A percentile compares a stretch with the other conserved stretches of the same genome.
Evolutionary conservation across 2,797 vertebrate genomes (phyloP).

Genomic region (Phrynocephalus forsythii): DNA sequence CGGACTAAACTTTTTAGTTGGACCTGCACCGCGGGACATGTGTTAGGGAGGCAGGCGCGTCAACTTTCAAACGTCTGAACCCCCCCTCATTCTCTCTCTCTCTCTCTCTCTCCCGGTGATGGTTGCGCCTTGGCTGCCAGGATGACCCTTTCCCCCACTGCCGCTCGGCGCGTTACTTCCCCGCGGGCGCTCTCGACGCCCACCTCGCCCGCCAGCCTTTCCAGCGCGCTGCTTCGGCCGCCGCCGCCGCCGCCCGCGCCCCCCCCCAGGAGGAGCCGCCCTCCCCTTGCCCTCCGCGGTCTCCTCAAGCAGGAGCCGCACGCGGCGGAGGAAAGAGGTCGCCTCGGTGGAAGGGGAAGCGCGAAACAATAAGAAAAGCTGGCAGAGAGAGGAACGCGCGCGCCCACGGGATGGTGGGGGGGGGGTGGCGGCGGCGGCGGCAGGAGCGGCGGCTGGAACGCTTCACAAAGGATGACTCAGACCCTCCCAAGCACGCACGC

Average conservation of each 20-base stretch:
- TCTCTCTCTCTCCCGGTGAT: not conserved
- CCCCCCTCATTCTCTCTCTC: not conserved
- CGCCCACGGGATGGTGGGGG: too few relatives aligned
- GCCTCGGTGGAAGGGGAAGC: not conserved
- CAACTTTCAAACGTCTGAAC: too few relatives aligned
- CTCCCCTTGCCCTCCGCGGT: not conserved
- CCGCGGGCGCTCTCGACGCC: constrained; percentile 20
- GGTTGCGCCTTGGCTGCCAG: not conserved
- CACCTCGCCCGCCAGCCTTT: constrained; percentile 16
- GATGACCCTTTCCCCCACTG: not conserved
- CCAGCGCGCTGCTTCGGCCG: constrained; percentile 36
- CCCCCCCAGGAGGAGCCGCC: not conserved
- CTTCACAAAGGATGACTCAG: not conserved
- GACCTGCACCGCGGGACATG: not conserved
- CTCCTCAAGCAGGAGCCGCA: not conserved
- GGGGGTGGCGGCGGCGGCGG: too few relatives aligned
- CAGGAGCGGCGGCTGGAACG: not conserved
- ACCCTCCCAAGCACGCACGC: fast-evolving
- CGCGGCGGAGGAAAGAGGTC: too few relatives aligned
- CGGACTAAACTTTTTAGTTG: not conserved
- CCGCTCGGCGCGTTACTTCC: constrained; percentile 1
- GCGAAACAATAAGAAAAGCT: fast-evolving
- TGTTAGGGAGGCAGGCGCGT: too few relatives aligned
- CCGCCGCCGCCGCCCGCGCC: not conserved
- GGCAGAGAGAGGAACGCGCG: not conserved